Evolutionary conservation across 2,797 vertebrate species (phyloP), one percentile per base, ranked within the genome.

Genomic region (Halcyon leucocephala): DNA sequence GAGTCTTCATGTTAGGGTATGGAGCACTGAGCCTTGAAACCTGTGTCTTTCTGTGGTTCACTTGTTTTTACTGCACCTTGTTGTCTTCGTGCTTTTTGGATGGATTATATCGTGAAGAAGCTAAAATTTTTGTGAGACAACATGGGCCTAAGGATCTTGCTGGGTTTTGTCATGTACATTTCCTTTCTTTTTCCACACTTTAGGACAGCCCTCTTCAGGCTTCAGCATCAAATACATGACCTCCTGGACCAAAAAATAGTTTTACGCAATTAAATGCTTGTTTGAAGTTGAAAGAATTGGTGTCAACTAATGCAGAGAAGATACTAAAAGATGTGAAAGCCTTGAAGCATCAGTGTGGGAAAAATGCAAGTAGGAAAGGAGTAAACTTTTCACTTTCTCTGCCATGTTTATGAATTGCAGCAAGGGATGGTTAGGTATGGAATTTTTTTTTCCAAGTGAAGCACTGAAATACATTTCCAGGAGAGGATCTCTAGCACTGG

Each of bases 11-110:
- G 39, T 12, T 62, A 73, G 51, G 51, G 15, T 69, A n/a, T 61
- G 57, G 82, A 93, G 41, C 54, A 15, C 0, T 79, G 54, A 94
- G 57, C 66, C 67, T 72, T 69, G 78, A 91, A 82, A 82, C 29
- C 12, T 16, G 26, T 51, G 31, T 79, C 74, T 72, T 73, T 77
- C 66, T 79, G 51, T 4, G 37, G 28, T 76, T 95, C 54, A 4
- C 29, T 88, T 72, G 22, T 24, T 94, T 76, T 77, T 7, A 58
- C 26, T 0, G 0, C 33, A 31, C 18, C 31, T 80, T 46, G 48
- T n/a, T 70, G 20, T 51, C 42, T 89, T 93, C 0, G 0, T 54
- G 57, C 13, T 26, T 77, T 86, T 62, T n/a, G 89, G 71, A 46
- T 67, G 57, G 51, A 51, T 86, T 83, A n/a, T 49, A 76, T 44